Evolutionary conservation across 2,113 vertebrate species (phyloP), one percentile per base, ranked within the genome.

Genomic region (Eptesicus fuscus): DNA sequence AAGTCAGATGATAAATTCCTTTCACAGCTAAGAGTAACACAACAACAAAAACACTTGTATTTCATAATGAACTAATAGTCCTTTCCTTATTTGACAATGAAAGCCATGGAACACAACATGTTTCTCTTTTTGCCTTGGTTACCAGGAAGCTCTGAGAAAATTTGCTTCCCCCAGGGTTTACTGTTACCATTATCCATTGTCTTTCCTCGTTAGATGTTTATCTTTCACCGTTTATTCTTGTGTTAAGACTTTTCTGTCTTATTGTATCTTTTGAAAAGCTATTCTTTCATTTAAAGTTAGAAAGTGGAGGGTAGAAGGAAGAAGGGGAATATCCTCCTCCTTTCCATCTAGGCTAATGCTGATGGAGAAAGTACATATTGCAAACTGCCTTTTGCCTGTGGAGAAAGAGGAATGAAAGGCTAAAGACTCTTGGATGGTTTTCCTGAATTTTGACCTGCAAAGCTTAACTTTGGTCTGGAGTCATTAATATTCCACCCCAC

Each of bases 131-230:
- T 69, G 73, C 65, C 59, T 74, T 79, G 17, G 23, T 32, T 80
- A 92, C 96, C 67, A 82, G 96, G 90, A 92, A 96, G 88, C 88
- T 80, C 83, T 40, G 9, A 74, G 71, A 92, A 88, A 86, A 86
- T 82, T 30, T 80, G 44, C 51, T 90, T 89, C 30, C 69, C 30
- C 7, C 20, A 59, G 47, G 14, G 32, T 63, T 67, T 76, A 87
- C 44, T 40, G 14, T 80, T 53, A 51, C 8, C 53, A 69, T 87
- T 84, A 32, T 23, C 37, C 47, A 61, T 61, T 71, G 47, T 61
- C 94, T 56, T 51, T 86, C 23, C 32, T 94, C 56, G 56, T 77
- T 59, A 42, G 40, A 83, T 71, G 78, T 86, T 94, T 78, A 47
- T 56, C 90, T 67, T 28, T 71, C 32, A 59, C 40, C 40, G 4